Conservation (phyloP, 2,888 invertebrate genomes). For the Calephelis perditalis region DNA sequence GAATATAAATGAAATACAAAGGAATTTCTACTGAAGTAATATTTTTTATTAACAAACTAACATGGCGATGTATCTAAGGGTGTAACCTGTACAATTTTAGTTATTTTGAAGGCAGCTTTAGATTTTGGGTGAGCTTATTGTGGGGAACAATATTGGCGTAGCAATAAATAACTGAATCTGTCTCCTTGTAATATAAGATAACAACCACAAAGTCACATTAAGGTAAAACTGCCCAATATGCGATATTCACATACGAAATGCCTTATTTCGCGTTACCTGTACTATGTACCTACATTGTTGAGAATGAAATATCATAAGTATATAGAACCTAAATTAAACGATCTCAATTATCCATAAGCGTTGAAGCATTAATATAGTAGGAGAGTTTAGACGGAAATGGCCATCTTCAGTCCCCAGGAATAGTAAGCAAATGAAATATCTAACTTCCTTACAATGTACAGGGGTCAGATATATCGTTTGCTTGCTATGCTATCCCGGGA, state of each 20-base stretch:
- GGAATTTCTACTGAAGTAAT: no score
- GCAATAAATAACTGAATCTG: constrained; percentile 38
- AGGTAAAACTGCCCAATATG: constrained; percentile 29
- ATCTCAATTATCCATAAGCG: constrained; percentile 73
- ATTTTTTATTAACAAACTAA: no score
- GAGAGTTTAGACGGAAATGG: constrained; percentile 39
- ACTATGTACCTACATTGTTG: constrained; percentile 66
- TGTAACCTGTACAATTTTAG: constrained; percentile 15
- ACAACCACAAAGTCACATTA: constrained; percentile 30
- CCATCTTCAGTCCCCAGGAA: constrained; percentile 13
- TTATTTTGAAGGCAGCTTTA: constrained; percentile 54
- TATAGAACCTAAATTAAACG: constrained; percentile 67
- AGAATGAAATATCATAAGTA: constrained; percentile 57
- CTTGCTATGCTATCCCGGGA: no score
- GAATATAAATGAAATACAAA: no score
- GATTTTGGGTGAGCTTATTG: constrained; percentile 69
- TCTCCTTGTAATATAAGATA: constrained; percentile 36
- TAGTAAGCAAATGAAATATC: no score
- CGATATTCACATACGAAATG: constrained; percentile 48
- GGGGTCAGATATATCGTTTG: no score
- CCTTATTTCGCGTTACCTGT: constrained; percentile 75
- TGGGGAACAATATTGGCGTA: constrained; percentile 72
- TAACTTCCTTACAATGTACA: no score
- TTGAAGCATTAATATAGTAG: constrained; percentile 55
- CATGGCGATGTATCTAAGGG: constrained; percentile 15